These are phyloP conservation scores for Acromyrmex charruanus DNA, from an alignment of 1,140 invertebrate species.

Conservation along the genomic window DNA sequence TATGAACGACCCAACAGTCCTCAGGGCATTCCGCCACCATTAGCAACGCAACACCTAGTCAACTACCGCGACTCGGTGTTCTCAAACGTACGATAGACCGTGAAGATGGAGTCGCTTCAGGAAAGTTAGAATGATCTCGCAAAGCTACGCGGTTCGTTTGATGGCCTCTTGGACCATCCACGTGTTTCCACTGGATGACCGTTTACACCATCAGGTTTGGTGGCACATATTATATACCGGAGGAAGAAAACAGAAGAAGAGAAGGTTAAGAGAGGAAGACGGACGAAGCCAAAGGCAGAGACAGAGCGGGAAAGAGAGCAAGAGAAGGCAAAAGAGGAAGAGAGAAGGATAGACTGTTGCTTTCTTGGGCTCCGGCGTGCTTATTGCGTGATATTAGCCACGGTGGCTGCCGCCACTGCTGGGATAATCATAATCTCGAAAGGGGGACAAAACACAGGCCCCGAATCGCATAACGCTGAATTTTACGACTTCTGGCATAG, in stretches of 20 bases:
- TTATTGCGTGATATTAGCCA: conserved; percentile 84
- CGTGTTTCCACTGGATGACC: conserved; percentile 71
- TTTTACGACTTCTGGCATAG: conserved; percentile 80
- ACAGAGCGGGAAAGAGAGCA: conserved; percentile 15
- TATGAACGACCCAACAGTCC: not conserved
- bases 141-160: conserved; percentile 73
- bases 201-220: conserved; percentile 74
- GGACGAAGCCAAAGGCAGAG: conserved; percentile 39
- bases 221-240: conserved; percentile 75
- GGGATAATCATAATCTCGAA: conserved; percentile 82
- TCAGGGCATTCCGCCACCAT: conserved; percentile 28
- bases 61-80: conserved; percentile 45
- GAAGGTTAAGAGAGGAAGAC: not conserved
- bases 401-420: conserved; percentile 75
- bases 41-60: conserved; percentile 56
- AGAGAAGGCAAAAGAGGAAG: conserved; percentile 36
- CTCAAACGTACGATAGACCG: conserved; percentile 69
- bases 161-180: conserved; percentile 60
- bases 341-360: conserved; percentile 57
- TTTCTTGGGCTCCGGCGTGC: conserved; percentile 67
- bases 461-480: conserved; percentile 80
- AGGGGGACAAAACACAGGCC: conserved; percentile 81
- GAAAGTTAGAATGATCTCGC: conserved; percentile 71
- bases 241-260: conserved; percentile 57
- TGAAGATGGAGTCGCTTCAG: conserved; percentile 75